A percentile compares a stretch with the other conserved stretches of the same genome.
Evolutionary conservation across 2,113 vertebrate genomes (phyloP).

Genomic region (Phainopepla nitens): DNA sequence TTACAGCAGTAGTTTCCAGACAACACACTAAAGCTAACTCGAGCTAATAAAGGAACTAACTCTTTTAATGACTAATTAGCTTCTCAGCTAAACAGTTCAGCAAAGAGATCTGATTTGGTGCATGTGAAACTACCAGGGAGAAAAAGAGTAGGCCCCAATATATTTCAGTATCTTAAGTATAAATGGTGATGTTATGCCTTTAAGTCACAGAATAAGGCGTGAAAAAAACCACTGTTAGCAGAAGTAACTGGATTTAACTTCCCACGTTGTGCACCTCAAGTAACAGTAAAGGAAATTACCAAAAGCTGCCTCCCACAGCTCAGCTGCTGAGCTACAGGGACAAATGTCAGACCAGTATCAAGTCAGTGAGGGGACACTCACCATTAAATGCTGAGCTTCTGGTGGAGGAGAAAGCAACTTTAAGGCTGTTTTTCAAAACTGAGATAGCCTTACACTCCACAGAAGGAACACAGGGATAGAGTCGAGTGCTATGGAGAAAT

Average conservation of each 20-base stretch:
- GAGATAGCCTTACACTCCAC: fast-evolving
- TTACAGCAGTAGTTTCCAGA: background rate
- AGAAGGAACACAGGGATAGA: background rate
- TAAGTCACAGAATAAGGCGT: background rate
- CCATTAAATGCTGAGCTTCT: background rate
- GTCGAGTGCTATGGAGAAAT: background rate
- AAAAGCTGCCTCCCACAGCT: background rate
- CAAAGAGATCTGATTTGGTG: background rate
- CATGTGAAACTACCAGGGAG: background rate
- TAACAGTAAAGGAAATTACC: background rate
- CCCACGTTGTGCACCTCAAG: background rate
- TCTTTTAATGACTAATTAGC: background rate
- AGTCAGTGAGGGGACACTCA: background rate
- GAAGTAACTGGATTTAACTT: background rate
- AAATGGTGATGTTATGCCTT: background rate
- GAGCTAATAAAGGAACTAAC: background rate
- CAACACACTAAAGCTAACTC: background rate
- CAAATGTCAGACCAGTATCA: background rate
- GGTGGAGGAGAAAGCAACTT: background rate
- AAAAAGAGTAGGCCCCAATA: background rate
- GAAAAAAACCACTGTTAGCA: background rate
- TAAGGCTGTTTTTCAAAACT: background rate
- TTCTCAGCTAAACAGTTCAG: background rate
- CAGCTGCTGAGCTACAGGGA: background rate
- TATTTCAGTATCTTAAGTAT: background rate